These are phyloP conservation scores for Gallinago jamesoni DNA, from an alignment of 2,113 vertebrate genomes.

Conservation along the genomic window DNA sequence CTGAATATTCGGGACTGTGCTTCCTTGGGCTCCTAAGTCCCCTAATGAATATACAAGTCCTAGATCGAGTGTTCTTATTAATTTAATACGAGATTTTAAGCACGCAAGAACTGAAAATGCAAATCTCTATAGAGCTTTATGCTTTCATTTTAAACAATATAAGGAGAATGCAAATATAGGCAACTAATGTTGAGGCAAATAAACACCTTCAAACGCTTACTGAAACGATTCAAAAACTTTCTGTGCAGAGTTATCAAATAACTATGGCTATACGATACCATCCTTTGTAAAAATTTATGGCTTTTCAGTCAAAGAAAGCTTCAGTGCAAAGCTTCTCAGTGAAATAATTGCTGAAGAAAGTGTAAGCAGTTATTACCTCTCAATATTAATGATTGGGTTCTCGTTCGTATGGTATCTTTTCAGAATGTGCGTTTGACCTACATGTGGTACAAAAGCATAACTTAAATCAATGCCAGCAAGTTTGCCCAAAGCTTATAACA, in stretches of 20 bases:
- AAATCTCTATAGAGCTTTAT: background rate
- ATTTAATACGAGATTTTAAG: background rate
- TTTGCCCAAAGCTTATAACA: slow-evolving; percentile 48
- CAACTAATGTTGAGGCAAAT: background rate
- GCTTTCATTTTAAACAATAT: slow-evolving; percentile 31
- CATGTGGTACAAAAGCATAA: slow-evolving; percentile 35
- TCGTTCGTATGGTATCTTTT: slow-evolving; percentile 10
- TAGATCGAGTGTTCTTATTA: background rate
- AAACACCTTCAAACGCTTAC: background rate
- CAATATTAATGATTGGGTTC: slow-evolving; percentile 11
- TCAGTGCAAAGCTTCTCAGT: background rate
- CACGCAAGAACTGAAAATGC: background rate
- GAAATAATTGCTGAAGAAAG: background rate
- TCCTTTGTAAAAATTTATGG: background rate
- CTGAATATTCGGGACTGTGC: background rate
- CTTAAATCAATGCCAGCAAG: slow-evolving; percentile 57
- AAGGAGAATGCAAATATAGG: background rate
- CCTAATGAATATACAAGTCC: background rate
- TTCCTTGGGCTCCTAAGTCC: background rate
- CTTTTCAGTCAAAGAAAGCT: background rate
- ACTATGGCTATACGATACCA: background rate
- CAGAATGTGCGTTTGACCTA: slow-evolving; percentile 2
- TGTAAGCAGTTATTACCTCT: slow-evolving; percentile 10
- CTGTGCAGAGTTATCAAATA: background rate
- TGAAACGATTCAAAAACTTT: background rate